These are phyloP conservation scores for Selenia dentaria DNA, from an alignment of 2,888 invertebrate species.

Conservation along the genomic window DNA sequence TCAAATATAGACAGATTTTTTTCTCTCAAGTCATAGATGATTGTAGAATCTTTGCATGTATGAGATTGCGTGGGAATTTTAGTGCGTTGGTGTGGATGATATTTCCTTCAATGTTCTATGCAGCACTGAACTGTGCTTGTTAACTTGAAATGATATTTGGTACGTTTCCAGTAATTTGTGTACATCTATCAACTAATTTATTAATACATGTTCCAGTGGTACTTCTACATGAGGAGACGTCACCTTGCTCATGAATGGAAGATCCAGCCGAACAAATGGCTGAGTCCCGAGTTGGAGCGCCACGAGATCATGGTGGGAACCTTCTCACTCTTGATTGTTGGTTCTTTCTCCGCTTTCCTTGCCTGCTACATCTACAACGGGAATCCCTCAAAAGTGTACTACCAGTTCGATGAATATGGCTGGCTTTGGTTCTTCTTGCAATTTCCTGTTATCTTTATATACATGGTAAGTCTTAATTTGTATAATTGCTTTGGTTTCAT, in stretches of 20 bases:
- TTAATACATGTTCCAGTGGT: constrained; percentile 88
- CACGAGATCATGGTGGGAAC: constrained; percentile 88
- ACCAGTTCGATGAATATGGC: constrained; percentile 85
- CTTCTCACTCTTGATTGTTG: constrained; percentile 80
- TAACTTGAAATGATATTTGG: no score
- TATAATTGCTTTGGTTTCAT: no score
- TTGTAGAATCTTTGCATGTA: no score
- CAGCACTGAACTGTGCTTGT: no score
- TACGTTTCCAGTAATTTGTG: no score
- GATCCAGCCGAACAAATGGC: constrained; percentile 88
- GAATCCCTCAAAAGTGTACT: constrained; percentile 87
- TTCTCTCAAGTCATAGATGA: no score
- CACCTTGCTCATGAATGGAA: constrained; percentile 88
- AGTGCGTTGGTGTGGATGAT: no score
- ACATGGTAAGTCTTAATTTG: constrained; percentile 76
- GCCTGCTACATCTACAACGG: constrained; percentile 88
- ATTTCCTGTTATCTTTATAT: constrained; percentile 86
- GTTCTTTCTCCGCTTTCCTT: constrained; percentile 83
- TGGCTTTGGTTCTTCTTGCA: constrained; percentile 88
- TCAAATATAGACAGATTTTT: no score
- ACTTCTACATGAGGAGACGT: constrained; percentile 87
- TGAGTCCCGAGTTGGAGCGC: constrained; percentile 86
- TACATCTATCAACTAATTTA: no score
- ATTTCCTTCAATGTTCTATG: no score
- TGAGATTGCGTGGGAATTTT: no score